These are phyloP conservation scores for Cyanoderma ruficeps DNA, from an alignment of 2,113 vertebrate genomes.

Conservation along the genomic window DNA sequence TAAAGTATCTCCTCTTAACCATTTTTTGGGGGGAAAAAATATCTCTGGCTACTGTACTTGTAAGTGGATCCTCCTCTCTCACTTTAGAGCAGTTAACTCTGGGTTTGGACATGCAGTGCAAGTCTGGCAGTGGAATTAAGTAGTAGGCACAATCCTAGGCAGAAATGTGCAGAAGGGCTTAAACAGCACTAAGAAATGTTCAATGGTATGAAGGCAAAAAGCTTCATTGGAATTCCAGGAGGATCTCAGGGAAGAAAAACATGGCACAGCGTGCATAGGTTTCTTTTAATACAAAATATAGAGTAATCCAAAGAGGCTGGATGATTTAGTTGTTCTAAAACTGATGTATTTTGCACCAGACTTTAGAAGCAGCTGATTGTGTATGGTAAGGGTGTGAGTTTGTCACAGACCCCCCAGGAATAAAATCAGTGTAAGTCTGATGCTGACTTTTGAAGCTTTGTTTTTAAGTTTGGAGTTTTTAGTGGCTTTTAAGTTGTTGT, in stretches of 20 bases:
- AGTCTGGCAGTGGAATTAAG: not conserved
- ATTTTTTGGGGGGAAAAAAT: fast-evolving
- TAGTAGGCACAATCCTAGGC: not conserved
- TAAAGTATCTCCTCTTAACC: not conserved
- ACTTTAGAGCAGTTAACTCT: not conserved
- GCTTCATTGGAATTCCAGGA: not conserved
- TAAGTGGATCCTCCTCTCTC: not conserved
- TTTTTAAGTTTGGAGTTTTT: not conserved
- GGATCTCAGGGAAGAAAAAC: not conserved
- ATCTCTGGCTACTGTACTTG: not conserved
- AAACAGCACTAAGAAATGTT: not conserved
- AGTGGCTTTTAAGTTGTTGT: not conserved
- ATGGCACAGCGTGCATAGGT: not conserved
- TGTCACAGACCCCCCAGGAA: not conserved
- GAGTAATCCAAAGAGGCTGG: not conserved
- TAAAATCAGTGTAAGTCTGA: not conserved
- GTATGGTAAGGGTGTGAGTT: not conserved
- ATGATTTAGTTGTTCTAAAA: not conserved
- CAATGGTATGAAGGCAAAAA: not conserved
- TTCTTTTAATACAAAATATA: not conserved
- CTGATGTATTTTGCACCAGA: not conserved
- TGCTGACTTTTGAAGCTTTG: not conserved
- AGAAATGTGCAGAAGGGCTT: not conserved
- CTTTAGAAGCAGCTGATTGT: not conserved
- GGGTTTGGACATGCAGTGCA: not conserved